Evolutionary conservation across 2,113 vertebrate species (phyloP).

Genomic region (Chelonoidis abingdonii): DNA sequence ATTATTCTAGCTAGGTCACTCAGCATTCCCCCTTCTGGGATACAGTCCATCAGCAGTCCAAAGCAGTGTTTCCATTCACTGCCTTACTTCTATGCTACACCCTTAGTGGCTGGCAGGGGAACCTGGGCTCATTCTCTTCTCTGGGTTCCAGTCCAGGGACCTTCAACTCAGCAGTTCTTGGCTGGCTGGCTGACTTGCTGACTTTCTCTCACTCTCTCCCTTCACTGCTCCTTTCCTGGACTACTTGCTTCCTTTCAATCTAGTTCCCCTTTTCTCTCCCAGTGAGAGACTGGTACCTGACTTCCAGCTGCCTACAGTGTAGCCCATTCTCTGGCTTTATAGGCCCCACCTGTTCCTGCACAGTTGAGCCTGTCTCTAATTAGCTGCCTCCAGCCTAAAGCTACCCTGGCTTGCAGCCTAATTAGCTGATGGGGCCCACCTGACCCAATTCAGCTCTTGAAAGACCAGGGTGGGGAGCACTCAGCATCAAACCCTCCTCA

Average conservation of each 20-base stretch:
- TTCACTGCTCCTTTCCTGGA: neutral
- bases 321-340: neutral
- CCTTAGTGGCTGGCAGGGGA: neutral
- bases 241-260: neutral
- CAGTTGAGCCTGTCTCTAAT: neutral
- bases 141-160: neutral
- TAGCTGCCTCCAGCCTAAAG: neutral
- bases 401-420: neutral
- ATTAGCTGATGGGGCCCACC: neutral
- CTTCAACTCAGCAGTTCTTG: neutral
- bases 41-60: neutral
- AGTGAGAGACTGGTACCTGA: neutral
- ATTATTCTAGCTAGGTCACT: neutral
- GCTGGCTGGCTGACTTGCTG: neutral
- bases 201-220: neutral
- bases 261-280: neutral
- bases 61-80: neutral
- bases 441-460: neutral
- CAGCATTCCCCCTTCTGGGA: neutral
- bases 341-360: neutral
- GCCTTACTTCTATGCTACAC: neutral
- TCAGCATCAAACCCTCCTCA: neutral
- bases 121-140: neutral
- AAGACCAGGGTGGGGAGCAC: neutral
- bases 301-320: neutral